phyloP scores from a whole-genome alignment of 2,888 invertebrate genomes.

The Troilus luridus region DNA sequence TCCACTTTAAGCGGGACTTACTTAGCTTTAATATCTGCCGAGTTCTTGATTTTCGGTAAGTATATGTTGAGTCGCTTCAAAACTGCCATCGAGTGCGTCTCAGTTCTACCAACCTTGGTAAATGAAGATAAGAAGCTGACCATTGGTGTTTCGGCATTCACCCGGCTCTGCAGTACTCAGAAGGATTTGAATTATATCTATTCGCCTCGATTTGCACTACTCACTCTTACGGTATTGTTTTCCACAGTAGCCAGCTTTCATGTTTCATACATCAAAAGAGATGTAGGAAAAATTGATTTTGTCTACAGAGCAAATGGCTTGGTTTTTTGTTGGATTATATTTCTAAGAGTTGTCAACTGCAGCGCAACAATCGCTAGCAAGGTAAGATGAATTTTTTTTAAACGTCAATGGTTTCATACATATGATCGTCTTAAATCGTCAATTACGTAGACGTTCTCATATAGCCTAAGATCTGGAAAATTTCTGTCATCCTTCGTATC shows the following conservation, averaged over 20 bases:
- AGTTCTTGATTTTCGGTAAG: neutral
- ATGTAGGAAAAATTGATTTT: neutral
- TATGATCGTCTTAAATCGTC: no score
- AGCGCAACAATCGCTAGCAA: neutral
- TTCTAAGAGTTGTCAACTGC: neutral
- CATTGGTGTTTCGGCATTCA: neutral
- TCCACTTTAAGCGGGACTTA: neutral
- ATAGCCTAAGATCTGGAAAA: no score
- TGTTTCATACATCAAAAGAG: neutral
- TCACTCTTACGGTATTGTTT: neutral
- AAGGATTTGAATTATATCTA: neutral
- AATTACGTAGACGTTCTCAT: no score
- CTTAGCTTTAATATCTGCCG: neutral
- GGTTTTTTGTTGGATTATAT: neutral
- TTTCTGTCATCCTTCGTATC: no score
- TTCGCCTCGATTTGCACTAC: neutral
- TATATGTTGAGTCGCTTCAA: neutral
- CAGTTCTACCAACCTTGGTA: neutral
- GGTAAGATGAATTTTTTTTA: neutral
- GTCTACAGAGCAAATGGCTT: neutral
- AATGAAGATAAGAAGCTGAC: neutral
- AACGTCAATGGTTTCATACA: no score
- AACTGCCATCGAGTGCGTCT: neutral
- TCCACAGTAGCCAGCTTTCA: neutral
- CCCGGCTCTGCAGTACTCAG: neutral